A percentile compares a stretch with the other conserved stretches of the same genome.
phyloP scores from a whole-genome alignment of 2,113 vertebrate species.

The pig (Sus scrofa) region T2T-Sscrofa CM000829.6:44425001-44425500 shows the following conservation, averaged over 20 bases:
- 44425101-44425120: neutral
- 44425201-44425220: neutral
- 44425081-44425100: neutral
- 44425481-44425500: neutral
- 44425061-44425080: neutral
- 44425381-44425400: neutral
- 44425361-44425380: conserved; percentile 6
- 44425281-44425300: neutral
- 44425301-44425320: neutral
- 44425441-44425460: neutral
- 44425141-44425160: neutral
- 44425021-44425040: neutral
- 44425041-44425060: neutral
- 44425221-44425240: neutral
- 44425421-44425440: neutral
- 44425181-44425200: neutral
- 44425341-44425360: neutral
- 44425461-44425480: neutral
- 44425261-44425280: neutral
- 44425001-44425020: neutral
- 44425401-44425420: neutral
- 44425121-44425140: neutral
- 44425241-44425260: neutral
- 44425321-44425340: neutral
- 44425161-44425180: neutral